Percentiles rank a stretch among this genome's conserved stretches.
Evolutionary conservation across 2,888 invertebrate genomes (phyloP).

Genomic region (Dryocosmus kuriphilus): DNA sequence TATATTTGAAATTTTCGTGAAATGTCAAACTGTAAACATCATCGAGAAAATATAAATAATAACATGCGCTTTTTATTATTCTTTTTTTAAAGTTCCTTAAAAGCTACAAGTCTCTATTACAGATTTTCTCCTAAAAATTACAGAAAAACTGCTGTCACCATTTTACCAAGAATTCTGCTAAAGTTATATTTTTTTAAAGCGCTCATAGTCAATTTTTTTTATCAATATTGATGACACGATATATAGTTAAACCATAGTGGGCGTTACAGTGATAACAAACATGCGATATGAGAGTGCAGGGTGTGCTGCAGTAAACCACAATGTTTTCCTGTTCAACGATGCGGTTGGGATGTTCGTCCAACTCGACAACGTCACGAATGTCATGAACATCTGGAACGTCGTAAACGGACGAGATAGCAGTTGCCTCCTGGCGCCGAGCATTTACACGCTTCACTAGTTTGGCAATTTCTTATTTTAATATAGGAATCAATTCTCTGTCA

Average conservation of each 20-base stretch:
- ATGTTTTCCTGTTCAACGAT: constrained; percentile 46
- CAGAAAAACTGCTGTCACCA: no score
- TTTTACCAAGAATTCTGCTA: no score
- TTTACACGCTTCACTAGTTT: no score
- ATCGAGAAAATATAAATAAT: no score
- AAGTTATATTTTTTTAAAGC: neutral
- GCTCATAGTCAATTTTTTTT: neutral
- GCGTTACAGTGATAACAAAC: neutral
- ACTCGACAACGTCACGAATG: constrained; percentile 24
- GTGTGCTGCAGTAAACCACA: constrained; percentile 42
- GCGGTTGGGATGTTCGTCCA: constrained; percentile 17
- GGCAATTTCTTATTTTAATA: neutral
- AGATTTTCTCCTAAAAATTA: no score
- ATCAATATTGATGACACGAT: neutral
- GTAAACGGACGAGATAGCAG: constrained; percentile 3
- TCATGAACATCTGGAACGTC: constrained; percentile 31
- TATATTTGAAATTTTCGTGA: no score
- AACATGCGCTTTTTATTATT: no score
- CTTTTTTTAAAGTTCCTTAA: no score
- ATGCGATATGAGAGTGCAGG: constrained; percentile 1
- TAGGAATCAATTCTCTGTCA: neutral
- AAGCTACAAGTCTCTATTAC: no score
- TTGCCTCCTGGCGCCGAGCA: neutral
- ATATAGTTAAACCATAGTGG: neutral
- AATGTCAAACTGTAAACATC: no score